Conservation (phyloP, 2,888 invertebrate genomes). For the Oxystoma pomonae region DNA sequence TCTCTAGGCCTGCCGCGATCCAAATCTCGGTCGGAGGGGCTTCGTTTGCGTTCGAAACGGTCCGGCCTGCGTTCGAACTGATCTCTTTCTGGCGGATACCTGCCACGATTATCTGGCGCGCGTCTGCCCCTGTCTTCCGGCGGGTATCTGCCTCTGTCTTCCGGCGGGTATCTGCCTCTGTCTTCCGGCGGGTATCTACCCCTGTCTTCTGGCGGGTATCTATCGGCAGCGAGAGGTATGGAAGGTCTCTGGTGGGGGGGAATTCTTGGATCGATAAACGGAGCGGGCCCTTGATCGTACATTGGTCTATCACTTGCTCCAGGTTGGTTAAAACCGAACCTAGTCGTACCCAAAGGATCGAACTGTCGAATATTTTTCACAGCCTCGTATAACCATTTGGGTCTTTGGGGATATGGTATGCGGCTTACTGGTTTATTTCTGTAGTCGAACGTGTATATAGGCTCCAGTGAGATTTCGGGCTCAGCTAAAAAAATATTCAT, state of each 20-base stretch:
- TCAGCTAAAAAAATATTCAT: conserved; percentile 38
- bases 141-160: background rate
- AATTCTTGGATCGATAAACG: background rate
- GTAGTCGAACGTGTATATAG: conserved; percentile 67
- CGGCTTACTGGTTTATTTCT: conserved; percentile 55
- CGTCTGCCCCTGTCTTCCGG: background rate
- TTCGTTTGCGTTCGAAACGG: background rate
- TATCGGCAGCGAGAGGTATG: background rate
- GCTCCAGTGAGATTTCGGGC: conserved; percentile 54
- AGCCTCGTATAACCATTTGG: conserved; percentile 41
- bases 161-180: background rate
- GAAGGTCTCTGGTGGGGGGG: too few relatives aligned
- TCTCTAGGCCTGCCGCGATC: background rate
- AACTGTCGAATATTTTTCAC: conserved; percentile 43
- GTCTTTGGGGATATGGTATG: conserved; percentile 46
- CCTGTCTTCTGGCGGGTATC: background rate
- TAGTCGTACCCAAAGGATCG: conserved; percentile 34
- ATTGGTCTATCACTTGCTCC: conserved; percentile 1
- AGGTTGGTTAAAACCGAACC: conserved; percentile 28
- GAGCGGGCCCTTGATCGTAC: background rate
- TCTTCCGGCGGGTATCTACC: background rate
- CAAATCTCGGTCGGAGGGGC: background rate
- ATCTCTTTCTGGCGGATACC: conserved; percentile 6
- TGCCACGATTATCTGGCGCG: background rate
- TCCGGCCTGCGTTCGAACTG: background rate